Conservation (phyloP, 2,888 invertebrate genomes). For the Trissoscelio sp. region DNA sequence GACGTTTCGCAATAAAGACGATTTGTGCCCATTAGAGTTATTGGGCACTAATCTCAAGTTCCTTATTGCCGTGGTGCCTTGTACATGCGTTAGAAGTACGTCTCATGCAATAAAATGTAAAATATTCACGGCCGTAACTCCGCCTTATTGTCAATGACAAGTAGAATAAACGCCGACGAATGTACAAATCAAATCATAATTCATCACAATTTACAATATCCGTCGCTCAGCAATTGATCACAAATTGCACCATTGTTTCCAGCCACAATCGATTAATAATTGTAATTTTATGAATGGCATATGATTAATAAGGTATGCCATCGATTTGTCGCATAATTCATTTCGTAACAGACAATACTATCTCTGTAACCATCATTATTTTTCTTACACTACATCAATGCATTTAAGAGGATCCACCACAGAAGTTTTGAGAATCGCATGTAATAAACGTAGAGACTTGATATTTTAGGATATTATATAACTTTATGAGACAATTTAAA, state of each 20-base stretch:
- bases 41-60: constrained; percentile 44
- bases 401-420: too few species aligned
- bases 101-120: constrained; percentile 40
- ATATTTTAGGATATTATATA: too few species aligned
- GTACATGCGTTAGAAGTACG: constrained; percentile 40
- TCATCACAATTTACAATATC: constrained; percentile 14
- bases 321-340: neutral
- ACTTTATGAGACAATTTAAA: too few species aligned
- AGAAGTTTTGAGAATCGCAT: too few species aligned
- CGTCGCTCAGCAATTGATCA: constrained; percentile 17
- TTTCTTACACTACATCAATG: too few species aligned
- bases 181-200: constrained; percentile 42
- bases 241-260: constrained; percentile 1
- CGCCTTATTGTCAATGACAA: constrained; percentile 31
- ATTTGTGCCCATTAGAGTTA: constrained; percentile 58
- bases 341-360: neutral
- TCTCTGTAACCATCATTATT: neutral
- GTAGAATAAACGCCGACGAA: constrained; percentile 43
- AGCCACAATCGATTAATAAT: constrained; percentile 19
- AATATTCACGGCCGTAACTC: constrained; percentile 38
- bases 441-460: too few species aligned
- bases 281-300: constrained; percentile 19
- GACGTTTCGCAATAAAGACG: constrained; percentile 54
- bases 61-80: constrained; percentile 40
- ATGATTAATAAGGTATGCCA: constrained; percentile 10